Evolutionary conservation across 2,888 invertebrate species (phyloP).

Genomic region (Hedya salicella): DNA sequence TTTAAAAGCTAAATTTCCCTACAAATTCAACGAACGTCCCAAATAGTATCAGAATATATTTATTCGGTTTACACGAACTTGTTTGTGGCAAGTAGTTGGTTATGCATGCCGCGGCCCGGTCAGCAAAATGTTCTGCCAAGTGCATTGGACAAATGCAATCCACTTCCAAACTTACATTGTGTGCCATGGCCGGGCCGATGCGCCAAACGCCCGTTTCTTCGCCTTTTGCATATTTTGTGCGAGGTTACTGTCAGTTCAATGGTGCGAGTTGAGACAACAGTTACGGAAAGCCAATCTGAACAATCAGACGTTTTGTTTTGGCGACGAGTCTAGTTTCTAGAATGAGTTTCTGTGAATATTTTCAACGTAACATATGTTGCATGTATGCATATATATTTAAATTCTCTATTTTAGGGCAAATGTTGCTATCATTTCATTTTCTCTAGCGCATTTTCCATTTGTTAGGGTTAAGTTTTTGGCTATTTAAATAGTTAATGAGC

Average conservation of each 20-base stretch:
- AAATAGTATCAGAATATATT: conserved; percentile 54
- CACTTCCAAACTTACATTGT: conserved; percentile 61
- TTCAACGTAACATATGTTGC: too few relatives aligned
- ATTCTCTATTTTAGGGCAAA: too few relatives aligned
- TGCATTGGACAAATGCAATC: conserved; percentile 64
- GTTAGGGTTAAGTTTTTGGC: too few relatives aligned
- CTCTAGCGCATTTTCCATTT: too few relatives aligned
- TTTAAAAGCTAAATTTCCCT: conserved; percentile 18
- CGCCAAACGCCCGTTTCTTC: conserved; percentile 33
- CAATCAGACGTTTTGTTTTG: not conserved
- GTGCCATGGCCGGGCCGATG: conserved; percentile 32
- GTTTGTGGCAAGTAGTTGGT: conserved; percentile 64
- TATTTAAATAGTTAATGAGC: too few relatives aligned
- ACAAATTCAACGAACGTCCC: conserved; percentile 37
- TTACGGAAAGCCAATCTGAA: not conserved
- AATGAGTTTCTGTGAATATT: too few relatives aligned
- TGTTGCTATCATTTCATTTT: too few relatives aligned
- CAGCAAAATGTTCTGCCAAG: conserved; percentile 67
- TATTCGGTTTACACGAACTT: conserved; percentile 68
- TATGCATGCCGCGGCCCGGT: conserved; percentile 68
- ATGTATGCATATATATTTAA: too few relatives aligned
- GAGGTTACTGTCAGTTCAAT: conserved; percentile 3
- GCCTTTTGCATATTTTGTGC: conserved; percentile 23
- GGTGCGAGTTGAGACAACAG: not conserved
- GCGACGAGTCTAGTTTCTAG: not conserved